Base-by-base conservation (phyloP, 53 echinoderm and acorn worm species). In the Patiria pectinifera region DNA sequence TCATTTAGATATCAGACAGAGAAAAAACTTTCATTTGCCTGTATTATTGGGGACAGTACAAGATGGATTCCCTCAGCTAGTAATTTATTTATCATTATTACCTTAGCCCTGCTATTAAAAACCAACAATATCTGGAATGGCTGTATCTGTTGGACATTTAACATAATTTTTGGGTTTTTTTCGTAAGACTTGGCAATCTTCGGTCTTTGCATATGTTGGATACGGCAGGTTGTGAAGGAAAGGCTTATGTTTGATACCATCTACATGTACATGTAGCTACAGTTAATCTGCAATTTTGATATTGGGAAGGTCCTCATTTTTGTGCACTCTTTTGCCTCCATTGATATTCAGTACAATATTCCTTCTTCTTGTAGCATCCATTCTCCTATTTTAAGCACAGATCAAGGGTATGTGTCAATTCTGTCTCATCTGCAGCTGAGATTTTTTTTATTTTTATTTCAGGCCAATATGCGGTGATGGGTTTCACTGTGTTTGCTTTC, bases 381-480 rank as follows among this genome's bases (percentile, higher is more conserved):
- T 66, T 80, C 66, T 60, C 48, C 80, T 87, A 59, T 45, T 71
- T 66, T 81, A 89, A 61, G 69, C 45, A 48, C 89, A 80, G 80
- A 47, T 81, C 80, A 6, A 66, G 89, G 89, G 89, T 89, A 89
- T 44, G 89, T 89, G 62, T 79, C 46, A 1, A 22, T 82, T 35
- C 19, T 81, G 47, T 21, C 81, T 21, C 16, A 47, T 81, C 49
- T 48, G 15, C 49, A 47, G 81, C 49, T 81, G 49, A 81, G 3
- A 47, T 3, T 48, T 12, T 6, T 53, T 53, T 53, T 8, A 6
- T 49, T 49, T 80, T 80, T 11, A 19, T 81, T 81, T 76, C 45
- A 47, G 47, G 80, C 47, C 16, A 48, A 24, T 26, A 45, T 79
- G 44, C 21, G 78, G 45, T 78, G 43, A 15, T 9, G 45, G 16